phyloP scores from a whole-genome alignment of 2,888 invertebrate species.

The Seira ritae region DNA sequence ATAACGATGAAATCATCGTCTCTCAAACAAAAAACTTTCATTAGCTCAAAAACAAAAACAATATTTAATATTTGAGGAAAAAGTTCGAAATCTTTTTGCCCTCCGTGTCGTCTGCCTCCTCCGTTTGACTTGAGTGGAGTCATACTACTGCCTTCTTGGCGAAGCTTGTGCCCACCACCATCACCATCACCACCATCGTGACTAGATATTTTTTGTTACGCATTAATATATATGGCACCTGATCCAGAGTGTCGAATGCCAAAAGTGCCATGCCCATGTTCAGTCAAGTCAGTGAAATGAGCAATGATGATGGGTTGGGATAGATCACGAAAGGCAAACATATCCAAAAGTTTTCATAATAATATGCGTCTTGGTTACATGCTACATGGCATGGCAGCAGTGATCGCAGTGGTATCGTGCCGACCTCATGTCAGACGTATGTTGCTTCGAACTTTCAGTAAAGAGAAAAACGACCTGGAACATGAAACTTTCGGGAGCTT shows the following conservation, averaged over 20 bases:
- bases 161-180: too few species aligned
- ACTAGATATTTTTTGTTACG: conserved; percentile 42
- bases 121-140: conserved; percentile 16
- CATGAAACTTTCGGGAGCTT: too few species aligned
- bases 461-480: too few species aligned
- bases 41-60: too few species aligned
- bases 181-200: conserved; percentile 33
- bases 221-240: conserved; percentile 7
- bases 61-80: too few species aligned
- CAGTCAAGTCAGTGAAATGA: too few species aligned
- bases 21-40: not conserved
- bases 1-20: conserved; percentile 53
- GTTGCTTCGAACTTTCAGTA: too few species aligned
- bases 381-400: too few species aligned
- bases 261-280: conserved; percentile 35
- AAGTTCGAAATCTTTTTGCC: too few species aligned
- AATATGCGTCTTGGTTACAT: not conserved
- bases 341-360: conserved; percentile 6
- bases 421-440: too few species aligned
- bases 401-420: too few species aligned
- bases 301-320: conserved; percentile 19
- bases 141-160: not conserved
- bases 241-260: not conserved
- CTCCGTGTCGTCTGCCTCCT: too few species aligned
- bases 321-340: conserved; percentile 42